phyloP scores from a whole-genome alignment of 30 jellyfish, hydroid and myxozoan genomes.

The Mastigias papua region DNA sequence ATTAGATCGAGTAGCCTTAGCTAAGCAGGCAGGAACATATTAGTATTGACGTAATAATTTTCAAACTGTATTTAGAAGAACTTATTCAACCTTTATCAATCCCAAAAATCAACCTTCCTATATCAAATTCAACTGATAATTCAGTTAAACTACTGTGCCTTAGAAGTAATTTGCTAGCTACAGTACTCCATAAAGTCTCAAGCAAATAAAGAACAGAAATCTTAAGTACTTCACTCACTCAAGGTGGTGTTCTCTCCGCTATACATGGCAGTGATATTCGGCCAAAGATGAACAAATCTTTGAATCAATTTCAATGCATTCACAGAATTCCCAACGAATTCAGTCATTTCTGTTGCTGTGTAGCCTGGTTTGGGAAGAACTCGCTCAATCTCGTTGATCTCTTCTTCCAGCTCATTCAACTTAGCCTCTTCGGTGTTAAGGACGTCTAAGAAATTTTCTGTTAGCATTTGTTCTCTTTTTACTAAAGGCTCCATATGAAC shows the following conservation, averaged over 20 bases:
- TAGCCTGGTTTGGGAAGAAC: constrained; percentile 14
- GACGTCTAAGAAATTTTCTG: constrained; percentile 42
- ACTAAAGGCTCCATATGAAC: constrained; percentile 85
- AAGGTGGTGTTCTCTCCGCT: constrained; percentile 37
- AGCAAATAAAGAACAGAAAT: not conserved
- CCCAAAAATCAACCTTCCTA: too few species aligned
- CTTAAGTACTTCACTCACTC: constrained; percentile 6
- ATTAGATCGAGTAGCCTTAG: too few species aligned
- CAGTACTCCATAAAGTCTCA: not conserved
- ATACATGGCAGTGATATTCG: constrained; percentile 22
- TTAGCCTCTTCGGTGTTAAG: constrained; percentile 68
- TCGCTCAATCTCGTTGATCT: constrained; percentile 41
- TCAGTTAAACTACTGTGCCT: too few species aligned
- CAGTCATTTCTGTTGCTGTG: constrained; percentile 10
- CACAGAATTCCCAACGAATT: constrained; percentile 56
- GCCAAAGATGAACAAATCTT: constrained; percentile 82
- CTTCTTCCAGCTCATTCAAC: constrained; percentile 65
- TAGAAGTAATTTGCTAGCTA: too few species aligned
- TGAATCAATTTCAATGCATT: constrained; percentile 64
- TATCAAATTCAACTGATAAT: too few species aligned
- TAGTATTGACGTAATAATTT: too few species aligned
- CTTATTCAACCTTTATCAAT: too few species aligned
- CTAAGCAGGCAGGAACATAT: too few species aligned
- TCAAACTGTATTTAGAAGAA: too few species aligned
- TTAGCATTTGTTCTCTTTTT: constrained; percentile 71